Evolutionary conservation across 2,888 invertebrate genomes (phyloP).

Genomic region (Nomada fucata): DNA sequence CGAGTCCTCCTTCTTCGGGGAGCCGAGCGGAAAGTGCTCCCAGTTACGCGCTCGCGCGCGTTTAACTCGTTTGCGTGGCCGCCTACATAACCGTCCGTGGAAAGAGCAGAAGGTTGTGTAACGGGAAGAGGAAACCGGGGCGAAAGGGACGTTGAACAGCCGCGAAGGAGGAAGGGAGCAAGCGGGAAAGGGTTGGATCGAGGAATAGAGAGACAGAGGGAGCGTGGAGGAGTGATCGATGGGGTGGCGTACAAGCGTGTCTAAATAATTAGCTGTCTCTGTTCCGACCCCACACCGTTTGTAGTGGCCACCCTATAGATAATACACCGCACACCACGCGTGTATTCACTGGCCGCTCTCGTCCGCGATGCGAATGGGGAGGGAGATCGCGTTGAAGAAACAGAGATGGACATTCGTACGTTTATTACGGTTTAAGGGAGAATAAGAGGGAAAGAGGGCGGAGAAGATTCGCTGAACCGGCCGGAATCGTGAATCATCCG

Average conservation of each 20-base stretch:
- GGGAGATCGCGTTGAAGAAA: slow-evolving; percentile 1
- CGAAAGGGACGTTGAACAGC: slow-evolving; percentile 34
- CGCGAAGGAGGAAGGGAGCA: background rate
- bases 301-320: slow-evolving; percentile 80
- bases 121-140: slow-evolving; percentile 25
- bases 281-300: slow-evolving; percentile 81
- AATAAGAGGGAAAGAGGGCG: slow-evolving; percentile 9
- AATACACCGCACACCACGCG: slow-evolving; percentile 70
- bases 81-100: slow-evolving; percentile 49
- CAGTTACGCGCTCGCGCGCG: slow-evolving; percentile 45
- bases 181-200: slow-evolving; percentile 32
- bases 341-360: slow-evolving; percentile 76
- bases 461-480: slow-evolving; percentile 64
- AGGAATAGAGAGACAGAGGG: slow-evolving; percentile 49
- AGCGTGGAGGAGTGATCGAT: slow-evolving; percentile 80
- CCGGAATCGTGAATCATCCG: slow-evolving; percentile 66
- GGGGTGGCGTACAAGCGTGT: slow-evolving; percentile 83
- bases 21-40: slow-evolving; percentile 48
- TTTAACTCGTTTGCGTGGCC: slow-evolving; percentile 31
- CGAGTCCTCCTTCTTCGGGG: background rate
- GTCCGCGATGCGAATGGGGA: slow-evolving; percentile 42
- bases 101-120: slow-evolving; percentile 49
- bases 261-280: slow-evolving; percentile 84
- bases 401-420: slow-evolving; percentile 32
- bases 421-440: slow-evolving; percentile 27